Evolutionary conservation across 2,888 invertebrate genomes (phyloP).

Genomic region (Sycophila texana): DNA sequence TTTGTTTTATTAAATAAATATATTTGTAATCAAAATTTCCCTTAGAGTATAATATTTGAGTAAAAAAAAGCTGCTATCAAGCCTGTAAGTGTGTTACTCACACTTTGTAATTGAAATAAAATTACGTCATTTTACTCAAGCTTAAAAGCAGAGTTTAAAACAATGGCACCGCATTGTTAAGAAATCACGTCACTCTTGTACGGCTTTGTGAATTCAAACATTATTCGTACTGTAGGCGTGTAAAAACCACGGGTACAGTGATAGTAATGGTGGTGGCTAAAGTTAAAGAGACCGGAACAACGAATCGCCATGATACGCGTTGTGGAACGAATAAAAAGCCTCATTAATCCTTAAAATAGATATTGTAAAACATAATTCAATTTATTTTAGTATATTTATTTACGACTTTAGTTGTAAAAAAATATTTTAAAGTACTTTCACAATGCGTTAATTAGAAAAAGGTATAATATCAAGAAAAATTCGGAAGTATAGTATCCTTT

Average conservation of each 20-base stretch:
- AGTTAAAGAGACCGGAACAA: conserved; percentile 34
- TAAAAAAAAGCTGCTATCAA: too few species aligned
- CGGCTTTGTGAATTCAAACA: background rate
- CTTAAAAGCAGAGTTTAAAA: background rate
- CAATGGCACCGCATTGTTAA: background rate
- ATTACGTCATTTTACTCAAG: conserved; percentile 2
- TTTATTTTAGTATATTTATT: too few species aligned
- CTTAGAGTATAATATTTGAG: too few species aligned
- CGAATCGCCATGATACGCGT: conserved; percentile 20
- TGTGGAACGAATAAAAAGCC: background rate
- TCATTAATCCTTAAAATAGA: too few species aligned
- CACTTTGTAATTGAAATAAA: background rate
- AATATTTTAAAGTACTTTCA: background rate
- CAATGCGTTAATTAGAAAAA: background rate
- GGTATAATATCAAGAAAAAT: background rate
- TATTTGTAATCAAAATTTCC: too few species aligned
- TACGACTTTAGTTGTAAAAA: background rate
- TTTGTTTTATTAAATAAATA: too few species aligned
- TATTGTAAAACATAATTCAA: too few species aligned
- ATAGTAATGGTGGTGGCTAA: background rate
- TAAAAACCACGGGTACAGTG: background rate
- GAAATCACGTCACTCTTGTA: conserved; percentile 15
- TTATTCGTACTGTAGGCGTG: background rate
- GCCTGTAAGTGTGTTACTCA: too few species aligned
- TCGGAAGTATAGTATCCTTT: too few species aligned